Conservation (phyloP, 2,113 vertebrate genomes). For the Strigops habroptila region DNA sequence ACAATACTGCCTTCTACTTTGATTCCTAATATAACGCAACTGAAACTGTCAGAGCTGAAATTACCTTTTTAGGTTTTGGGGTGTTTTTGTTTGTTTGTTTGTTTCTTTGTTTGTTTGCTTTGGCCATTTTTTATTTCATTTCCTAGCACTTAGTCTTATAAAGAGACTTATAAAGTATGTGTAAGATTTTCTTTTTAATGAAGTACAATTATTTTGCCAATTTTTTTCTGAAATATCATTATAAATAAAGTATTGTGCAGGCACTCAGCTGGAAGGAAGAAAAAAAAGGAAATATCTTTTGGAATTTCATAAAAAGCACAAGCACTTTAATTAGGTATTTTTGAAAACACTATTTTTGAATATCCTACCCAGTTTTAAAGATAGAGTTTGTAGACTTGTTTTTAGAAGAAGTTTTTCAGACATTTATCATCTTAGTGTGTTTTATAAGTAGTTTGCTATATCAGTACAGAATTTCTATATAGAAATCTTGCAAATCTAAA, state of each 20-base stretch:
- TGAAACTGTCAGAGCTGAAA: background rate
- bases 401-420: background rate
- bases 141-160: background rate
- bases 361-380: background rate
- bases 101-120: background rate
- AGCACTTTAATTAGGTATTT: background rate
- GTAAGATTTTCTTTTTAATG: background rate
- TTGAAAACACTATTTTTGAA: background rate
- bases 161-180: background rate
- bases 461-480: background rate
- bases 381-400: background rate
- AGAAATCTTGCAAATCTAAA: background rate
- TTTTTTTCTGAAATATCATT: background rate
- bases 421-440: background rate
- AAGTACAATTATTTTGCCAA: background rate
- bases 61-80: background rate
- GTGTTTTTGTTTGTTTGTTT: accelerated
- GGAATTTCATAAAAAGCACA: background rate
- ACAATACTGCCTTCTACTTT: background rate
- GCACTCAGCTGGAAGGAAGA: background rate
- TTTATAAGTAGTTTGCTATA: background rate
- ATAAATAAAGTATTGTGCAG: background rate
- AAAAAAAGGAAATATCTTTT: background rate
- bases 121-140: background rate
- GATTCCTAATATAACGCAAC: background rate